Conservation (phyloP, 2,797 vertebrate species). For the Amazonetta brasiliensis region DNA sequence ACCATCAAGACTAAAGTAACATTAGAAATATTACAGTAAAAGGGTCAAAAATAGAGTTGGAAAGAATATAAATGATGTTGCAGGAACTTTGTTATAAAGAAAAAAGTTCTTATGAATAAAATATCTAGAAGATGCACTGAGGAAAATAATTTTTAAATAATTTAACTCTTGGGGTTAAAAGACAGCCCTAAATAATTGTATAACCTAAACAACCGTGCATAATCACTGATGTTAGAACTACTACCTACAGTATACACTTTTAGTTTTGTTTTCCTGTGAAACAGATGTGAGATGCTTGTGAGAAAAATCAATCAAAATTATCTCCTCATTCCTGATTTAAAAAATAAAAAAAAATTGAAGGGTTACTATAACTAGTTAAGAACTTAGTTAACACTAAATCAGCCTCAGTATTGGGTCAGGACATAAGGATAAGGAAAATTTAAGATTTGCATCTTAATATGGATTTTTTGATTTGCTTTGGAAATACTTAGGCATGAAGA, state of each 20-base stretch:
- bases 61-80: accelerated
- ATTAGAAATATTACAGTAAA: neutral
- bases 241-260: neutral
- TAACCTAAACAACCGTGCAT: too few relatives aligned
- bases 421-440: neutral
- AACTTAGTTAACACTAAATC: neutral
- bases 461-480: neutral
- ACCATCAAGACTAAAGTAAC: neutral
- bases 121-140: neutral
- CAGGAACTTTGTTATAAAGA: neutral
- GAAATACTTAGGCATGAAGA: neutral
- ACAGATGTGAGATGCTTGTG: neutral
- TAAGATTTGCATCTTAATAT: neutral
- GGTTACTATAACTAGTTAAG: neutral
- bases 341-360: neutral
- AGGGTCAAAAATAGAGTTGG: neutral
- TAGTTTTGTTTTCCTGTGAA: conserved; percentile 16
- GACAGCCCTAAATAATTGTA: neutral
- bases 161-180: neutral
- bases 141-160: neutral
- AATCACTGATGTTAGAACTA: neutral
- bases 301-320: conserved; percentile 8
- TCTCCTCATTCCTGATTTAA: neutral
- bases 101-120: neutral
- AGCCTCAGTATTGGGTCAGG: neutral